Conservation (phyloP, 92 coral and sea anemone species). For the Chrysogorgia sp. region DNA sequence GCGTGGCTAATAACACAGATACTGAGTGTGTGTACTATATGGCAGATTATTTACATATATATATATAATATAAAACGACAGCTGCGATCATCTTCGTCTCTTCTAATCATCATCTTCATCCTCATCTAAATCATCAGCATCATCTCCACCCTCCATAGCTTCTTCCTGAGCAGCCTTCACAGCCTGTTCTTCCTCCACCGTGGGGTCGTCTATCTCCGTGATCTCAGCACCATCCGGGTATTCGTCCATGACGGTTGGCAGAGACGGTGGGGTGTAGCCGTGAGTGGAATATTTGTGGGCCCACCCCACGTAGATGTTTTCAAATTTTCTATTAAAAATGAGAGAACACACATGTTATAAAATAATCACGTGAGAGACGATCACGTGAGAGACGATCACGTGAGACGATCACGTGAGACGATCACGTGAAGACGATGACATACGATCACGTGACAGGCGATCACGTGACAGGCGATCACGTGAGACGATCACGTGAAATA, state of each 20-base stretch:
- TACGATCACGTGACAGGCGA: too few relatives aligned
- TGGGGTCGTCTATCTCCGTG: constrained; percentile 96
- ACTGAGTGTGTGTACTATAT: background rate
- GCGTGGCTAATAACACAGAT: background rate
- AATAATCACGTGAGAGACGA: too few relatives aligned
- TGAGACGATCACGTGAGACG: too few relatives aligned
- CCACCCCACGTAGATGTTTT: constrained; percentile 95
- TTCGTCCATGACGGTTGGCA: constrained; percentile 92
- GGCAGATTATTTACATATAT: background rate
- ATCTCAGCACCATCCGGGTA: constrained; percentile 85
- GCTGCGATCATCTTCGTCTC: too few relatives aligned
- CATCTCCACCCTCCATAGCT: constrained; percentile 92
- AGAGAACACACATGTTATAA: background rate
- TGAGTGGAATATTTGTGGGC: constrained; percentile 89
- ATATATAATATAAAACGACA: background rate
- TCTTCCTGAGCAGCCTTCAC: constrained; percentile 90
- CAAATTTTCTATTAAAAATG: constrained; percentile 83
- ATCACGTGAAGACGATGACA: too few relatives aligned
- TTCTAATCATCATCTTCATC: constrained; percentile 92
- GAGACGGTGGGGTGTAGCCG: constrained; percentile 95
- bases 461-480: background rate
- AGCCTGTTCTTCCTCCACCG: constrained; percentile 95
- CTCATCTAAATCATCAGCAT: constrained; percentile 95
- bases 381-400: background rate
- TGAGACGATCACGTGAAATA: too few relatives aligned